Evolutionary conservation across 53 echinoderm and acorn worm genomes (phyloP).

Genomic region (Holothuria leucospilota): DNA sequence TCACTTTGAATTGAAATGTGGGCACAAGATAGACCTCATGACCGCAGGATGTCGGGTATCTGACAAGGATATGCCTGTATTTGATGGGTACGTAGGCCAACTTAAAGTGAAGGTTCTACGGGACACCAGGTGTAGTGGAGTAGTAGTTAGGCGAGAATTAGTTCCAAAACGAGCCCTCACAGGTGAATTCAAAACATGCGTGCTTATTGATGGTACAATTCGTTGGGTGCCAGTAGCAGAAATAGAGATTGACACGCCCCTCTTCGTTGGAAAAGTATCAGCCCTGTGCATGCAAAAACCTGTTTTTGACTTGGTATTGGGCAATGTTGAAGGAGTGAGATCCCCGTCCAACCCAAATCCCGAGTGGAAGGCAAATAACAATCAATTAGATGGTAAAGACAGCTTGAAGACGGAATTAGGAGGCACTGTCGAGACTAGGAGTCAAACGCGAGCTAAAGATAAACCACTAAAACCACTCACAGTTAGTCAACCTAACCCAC

Average conservation of each 20-base stretch:
- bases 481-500: too few species aligned
- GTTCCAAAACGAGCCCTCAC: constrained; percentile 4
- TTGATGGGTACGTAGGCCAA: background rate
- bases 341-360: background rate
- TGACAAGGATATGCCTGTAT: background rate
- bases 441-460: constrained; percentile 27
- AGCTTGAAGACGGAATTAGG: background rate
- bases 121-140: background rate
- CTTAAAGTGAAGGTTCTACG: background rate
- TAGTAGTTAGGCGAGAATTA: background rate
- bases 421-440: constrained; percentile 40
- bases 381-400: too few species aligned
- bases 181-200: constrained; percentile 1
- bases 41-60: background rate
- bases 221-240: constrained; percentile 27
- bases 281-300: constrained; percentile 41
- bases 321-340: constrained; percentile 45
- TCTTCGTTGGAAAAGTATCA: constrained; percentile 13
- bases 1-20: background rate
- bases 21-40: background rate
- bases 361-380: background rate
- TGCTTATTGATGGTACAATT: constrained; percentile 44
- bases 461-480: too few species aligned
- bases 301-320: constrained; percentile 20
- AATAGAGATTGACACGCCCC: constrained; percentile 35